Base-by-base conservation (phyloP, 2,797 vertebrate genomes). In the Platyrinchus mystaceus region DNA sequence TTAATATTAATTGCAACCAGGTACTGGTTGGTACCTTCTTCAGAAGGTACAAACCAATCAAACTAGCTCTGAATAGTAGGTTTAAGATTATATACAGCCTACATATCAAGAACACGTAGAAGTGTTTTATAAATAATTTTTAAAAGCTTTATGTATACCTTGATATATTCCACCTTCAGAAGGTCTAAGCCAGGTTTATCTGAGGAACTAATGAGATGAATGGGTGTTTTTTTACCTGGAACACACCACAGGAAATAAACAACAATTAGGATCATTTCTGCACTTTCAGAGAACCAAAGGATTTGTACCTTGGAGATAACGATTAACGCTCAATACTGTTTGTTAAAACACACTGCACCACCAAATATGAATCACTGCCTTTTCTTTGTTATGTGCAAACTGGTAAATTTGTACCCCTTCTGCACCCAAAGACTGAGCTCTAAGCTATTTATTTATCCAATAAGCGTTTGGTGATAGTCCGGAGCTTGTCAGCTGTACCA, bases 91-190 rank as follows among this genome's bases (percentile, higher is more conserved):
- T 4, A 68, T 12, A 66, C 12, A 37, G 20, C 37, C 11, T 19
- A 10, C 3, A 13, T 23, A 41, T 32, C 39, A 66, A 14, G 30
- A 66, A 36, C 8, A 66, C 4, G 44, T 6, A 32, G 4, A 75
- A 71, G 8, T 12, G 6, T 3, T 58, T 30, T 18, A 64, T 67
- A 90, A 62, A 60, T 49, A 47, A 23, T 28, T 68, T 43, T 73
- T 0, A 46, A 20, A 83, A 86, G 36, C 15, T 85, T 69, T 34
- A 56, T 7, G 19, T 89, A 97, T 97, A 99, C 99, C 98, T 99
- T 99, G 96, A 97, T 96, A 93, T 98, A 99, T 86, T 99, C 98
- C 93, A 99, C 99, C 97, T 99, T 99, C 95, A 99, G 98, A 75
- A 99, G 98, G 96, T 99, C 98, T 76, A 98, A 98, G 83, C 97